Conservation (phyloP, 2,113 vertebrate genomes). For the Lathamus discolor region DNA sequence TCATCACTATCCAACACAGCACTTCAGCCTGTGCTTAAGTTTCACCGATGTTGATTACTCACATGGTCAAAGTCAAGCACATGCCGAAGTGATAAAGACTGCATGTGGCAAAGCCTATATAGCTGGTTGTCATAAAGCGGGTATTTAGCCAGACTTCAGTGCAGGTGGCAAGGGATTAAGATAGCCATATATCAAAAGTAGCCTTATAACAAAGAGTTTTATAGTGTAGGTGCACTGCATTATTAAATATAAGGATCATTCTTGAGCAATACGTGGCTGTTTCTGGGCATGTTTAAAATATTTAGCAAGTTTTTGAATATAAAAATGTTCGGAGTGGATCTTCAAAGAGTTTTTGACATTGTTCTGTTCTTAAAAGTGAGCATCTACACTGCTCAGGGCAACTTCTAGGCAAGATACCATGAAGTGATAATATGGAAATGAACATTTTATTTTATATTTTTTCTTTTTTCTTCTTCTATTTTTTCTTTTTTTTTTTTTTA, state of each 20-base stretch:
- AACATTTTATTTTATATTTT: slow-evolving; percentile 1
- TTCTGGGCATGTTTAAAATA: slow-evolving; percentile 49
- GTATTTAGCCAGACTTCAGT: slow-evolving; percentile 30
- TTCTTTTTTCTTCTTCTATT: background rate
- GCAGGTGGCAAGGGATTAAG: slow-evolving; percentile 54
- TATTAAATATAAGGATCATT: slow-evolving; percentile 51
- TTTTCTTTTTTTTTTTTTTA: background rate
- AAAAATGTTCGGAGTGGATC: slow-evolving; percentile 41
- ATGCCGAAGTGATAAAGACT: slow-evolving; percentile 45
- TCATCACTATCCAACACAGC: slow-evolving; percentile 33
- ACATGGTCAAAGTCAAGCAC: slow-evolving; percentile 55
- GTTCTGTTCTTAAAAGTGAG: slow-evolving; percentile 65
- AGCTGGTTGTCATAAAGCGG: slow-evolving; percentile 23
- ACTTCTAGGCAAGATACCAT: slow-evolving; percentile 60
- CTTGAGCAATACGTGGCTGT: background rate
- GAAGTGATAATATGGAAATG: slow-evolving; percentile 63
- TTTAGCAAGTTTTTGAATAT: slow-evolving; percentile 53
- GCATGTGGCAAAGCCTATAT: slow-evolving; percentile 41
- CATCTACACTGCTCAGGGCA: slow-evolving; percentile 59
- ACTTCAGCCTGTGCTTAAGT: slow-evolving; percentile 56
- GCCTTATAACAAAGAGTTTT: slow-evolving; percentile 15
- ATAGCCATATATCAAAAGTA: slow-evolving; percentile 15
- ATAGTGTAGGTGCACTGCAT: slow-evolving; percentile 19
- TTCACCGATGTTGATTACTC: slow-evolving; percentile 56
- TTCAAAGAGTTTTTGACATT: slow-evolving; percentile 70